These are phyloP conservation scores for Byasa hedistus DNA, from an alignment of 2,888 invertebrate species.

Conservation along the genomic window DNA sequence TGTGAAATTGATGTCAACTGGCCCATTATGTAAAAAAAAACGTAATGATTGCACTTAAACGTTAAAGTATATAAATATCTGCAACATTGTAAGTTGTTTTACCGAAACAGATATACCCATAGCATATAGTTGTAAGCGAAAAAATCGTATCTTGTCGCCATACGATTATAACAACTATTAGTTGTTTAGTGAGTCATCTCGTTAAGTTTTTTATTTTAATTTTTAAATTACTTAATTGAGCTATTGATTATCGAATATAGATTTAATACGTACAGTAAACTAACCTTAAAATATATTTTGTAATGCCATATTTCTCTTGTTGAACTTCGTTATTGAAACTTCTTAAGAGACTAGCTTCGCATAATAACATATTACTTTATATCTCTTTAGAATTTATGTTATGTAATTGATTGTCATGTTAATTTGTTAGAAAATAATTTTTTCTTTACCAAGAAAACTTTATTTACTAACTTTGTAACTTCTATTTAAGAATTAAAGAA, in stretches of 20 bases:
- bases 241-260: slow-evolving; percentile 35
- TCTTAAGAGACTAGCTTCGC: slow-evolving; percentile 6
- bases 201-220: slow-evolving; percentile 10
- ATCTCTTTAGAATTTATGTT: background rate
- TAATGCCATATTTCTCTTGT: slow-evolving; percentile 6
- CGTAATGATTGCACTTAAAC: too few species aligned
- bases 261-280: slow-evolving; percentile 11
- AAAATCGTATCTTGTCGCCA: slow-evolving; percentile 5
- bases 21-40: too few species aligned
- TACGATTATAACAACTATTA: slow-evolving; percentile 7
- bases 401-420: too few species aligned
- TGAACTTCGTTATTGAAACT: background rate
- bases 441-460: too few species aligned
- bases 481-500: slow-evolving; percentile 34
- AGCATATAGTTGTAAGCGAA: background rate
- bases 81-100: background rate
- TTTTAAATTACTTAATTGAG: slow-evolving; percentile 21
- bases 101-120: background rate
- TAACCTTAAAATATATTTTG: slow-evolving; percentile 8
- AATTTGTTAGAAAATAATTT: background rate
- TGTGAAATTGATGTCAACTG: too few species aligned
- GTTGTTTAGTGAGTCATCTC: slow-evolving; percentile 16
- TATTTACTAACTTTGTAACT: too few species aligned
- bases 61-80: background rate
- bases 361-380: slow-evolving; percentile 3